These are phyloP conservation scores for Chinchilla lanigera DNA, from an alignment of 2,113 vertebrate species.

Conservation along the genomic window DNA sequence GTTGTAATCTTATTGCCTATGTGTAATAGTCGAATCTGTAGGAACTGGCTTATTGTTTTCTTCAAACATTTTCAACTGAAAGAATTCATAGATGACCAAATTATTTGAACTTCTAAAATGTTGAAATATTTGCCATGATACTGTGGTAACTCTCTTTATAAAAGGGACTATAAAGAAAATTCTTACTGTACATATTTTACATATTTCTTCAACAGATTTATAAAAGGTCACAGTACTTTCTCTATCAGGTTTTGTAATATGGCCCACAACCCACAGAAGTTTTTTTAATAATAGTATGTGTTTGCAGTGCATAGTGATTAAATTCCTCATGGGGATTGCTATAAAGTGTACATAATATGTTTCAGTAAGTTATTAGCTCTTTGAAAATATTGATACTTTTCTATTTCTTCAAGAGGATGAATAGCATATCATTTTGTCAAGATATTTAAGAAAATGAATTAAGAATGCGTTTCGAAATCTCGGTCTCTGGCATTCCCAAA, in stretches of 20 bases:
- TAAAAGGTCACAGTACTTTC: not conserved
- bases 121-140: not conserved
- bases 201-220: not conserved
- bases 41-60: not conserved
- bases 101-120: not conserved
- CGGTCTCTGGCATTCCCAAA: not conserved
- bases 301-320: not conserved
- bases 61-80: not conserved
- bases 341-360: not conserved
- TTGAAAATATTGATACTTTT: not conserved
- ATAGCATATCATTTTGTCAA: not conserved
- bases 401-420: not conserved
- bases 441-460: not conserved
- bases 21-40: not conserved
- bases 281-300: not conserved
- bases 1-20: not conserved
- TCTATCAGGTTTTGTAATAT: not conserved
- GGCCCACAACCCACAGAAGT: not conserved
- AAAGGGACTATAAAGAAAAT: not conserved
- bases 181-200: not conserved
- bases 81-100: not conserved
- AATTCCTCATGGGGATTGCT: not conserved
- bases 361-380: not conserved
- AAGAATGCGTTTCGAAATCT: not conserved
- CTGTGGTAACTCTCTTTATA: not conserved